Conservation (phyloP, 1,140 invertebrate species). For the Drosophila tristis region DNA sequence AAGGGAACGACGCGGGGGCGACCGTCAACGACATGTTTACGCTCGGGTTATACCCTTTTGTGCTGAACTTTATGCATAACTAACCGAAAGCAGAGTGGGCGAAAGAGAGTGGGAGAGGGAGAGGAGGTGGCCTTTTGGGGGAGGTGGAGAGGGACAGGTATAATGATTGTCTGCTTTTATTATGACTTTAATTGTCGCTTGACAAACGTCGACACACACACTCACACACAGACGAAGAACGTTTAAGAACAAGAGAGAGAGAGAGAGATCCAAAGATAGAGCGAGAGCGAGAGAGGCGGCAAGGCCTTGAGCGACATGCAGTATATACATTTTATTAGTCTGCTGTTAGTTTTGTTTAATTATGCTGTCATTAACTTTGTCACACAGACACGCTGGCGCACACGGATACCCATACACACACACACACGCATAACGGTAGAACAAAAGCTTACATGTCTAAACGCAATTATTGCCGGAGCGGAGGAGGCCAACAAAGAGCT, state of each 20-base stretch:
- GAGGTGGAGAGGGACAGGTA: not conserved
- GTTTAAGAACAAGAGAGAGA: constrained; percentile 3
- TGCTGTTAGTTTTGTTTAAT: constrained; percentile 81
- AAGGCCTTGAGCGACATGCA: constrained; percentile 54
- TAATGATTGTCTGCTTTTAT: constrained; percentile 64
- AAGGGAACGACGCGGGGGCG: constrained; percentile 15
- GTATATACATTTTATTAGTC: constrained; percentile 77
- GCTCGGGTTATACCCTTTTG: constrained; percentile 53
- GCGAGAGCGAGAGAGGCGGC: constrained; percentile 7
- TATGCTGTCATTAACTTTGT: constrained; percentile 81
- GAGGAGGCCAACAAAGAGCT: constrained; percentile 34
- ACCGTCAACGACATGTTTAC: constrained; percentile 40
- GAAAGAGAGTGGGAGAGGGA: not conserved
- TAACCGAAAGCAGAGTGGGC: constrained; percentile 27
- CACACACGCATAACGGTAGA: constrained; percentile 35
- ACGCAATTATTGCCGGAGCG: constrained; percentile 67
- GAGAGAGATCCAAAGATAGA: not conserved
- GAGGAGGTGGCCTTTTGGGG: not conserved
- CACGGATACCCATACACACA: constrained; percentile 9
- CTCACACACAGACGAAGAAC: constrained; percentile 4
- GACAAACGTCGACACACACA: constrained; percentile 39
- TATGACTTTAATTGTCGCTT: constrained; percentile 72
- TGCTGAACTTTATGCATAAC: constrained; percentile 63
- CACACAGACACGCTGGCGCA: constrained; percentile 36
- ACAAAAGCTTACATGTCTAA: constrained; percentile 79